These are phyloP conservation scores for Dynastes grantii DNA, from an alignment of 2,888 invertebrate species.

Conservation along the genomic window DNA sequence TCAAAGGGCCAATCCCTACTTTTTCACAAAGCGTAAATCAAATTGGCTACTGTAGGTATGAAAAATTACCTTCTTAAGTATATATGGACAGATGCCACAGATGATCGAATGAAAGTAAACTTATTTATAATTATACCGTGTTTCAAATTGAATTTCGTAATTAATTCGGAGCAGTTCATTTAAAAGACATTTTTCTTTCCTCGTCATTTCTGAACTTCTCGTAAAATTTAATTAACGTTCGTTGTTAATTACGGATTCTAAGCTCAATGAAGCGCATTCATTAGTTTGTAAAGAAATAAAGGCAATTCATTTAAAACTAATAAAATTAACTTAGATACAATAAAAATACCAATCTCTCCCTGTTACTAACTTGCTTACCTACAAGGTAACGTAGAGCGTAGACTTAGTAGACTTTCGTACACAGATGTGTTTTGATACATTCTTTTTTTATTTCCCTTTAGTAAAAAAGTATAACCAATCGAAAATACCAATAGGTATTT, in stretches of 20 bases:
- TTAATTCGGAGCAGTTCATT: slow-evolving; percentile 13
- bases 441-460: no score
- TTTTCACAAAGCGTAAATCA: no score
- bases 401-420: no score
- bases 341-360: no score
- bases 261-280: neutral
- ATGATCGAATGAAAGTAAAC: neutral
- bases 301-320: slow-evolving; percentile 9
- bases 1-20: no score
- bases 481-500: no score
- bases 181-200: neutral
- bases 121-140: neutral
- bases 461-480: no score
- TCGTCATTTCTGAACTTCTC: neutral
- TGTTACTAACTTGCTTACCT: no score
- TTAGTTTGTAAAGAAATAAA: neutral
- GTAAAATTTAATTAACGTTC: slow-evolving; percentile 21
- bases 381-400: no score
- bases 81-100: neutral
- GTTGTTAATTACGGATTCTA: neutral
- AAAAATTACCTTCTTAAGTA: neutral
- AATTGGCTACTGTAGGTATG: no score
- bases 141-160: slow-evolving; percentile 16
- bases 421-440: no score
- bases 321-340: neutral